Base-by-base conservation (phyloP, 2,113 vertebrate species). In the Channa argus region DNA sequence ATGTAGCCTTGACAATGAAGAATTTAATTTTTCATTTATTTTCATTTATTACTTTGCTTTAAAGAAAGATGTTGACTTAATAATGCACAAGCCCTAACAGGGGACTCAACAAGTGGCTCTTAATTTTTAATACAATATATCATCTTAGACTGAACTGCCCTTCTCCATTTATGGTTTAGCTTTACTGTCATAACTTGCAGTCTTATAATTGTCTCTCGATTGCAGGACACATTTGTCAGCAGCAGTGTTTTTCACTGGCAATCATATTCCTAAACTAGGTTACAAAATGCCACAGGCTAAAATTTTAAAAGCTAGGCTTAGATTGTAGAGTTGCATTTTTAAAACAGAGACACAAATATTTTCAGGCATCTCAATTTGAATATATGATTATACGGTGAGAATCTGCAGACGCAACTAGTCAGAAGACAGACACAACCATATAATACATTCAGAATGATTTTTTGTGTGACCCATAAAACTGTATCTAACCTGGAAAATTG, bases 221-320 rank as follows among this genome's bases (percentile, higher is more conserved):
- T 10, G 54, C 14, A 13, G 10, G 45, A 49, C 59, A 36, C 60
- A 60, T 68, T 74, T 69, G 56, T 67, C 5, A 8, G 44, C 65
- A 55, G 75, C 44, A 6, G 49, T 60, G 62, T 51, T 68, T 72
- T 13, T 83, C 56, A 63, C 36, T 43, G 52, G 7, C 79, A 56
- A 63, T 73, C 72, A 76, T 45, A 43, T 3, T n/a, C 33, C 33
- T 51, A 55, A 79, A 84, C 37, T 74, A 61, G 82, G 74, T 59
- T 63, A 67, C 24, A 64, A 38, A 74, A 63, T 5, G 70, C 70
- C 65, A 50, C 44, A 47, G 77, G 77, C 69, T 9, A 41, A 69
- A 68, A 34, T 66, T 36, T 51, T 54, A 64, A 81, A 77, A 78
- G 77, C 71, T 24, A 2, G 8, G 24, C 41, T 8, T 1, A 38